These are phyloP conservation scores for Corythoichthys intestinalis DNA, from an alignment of 2,113 vertebrate species.

Conservation along the genomic window DNA sequence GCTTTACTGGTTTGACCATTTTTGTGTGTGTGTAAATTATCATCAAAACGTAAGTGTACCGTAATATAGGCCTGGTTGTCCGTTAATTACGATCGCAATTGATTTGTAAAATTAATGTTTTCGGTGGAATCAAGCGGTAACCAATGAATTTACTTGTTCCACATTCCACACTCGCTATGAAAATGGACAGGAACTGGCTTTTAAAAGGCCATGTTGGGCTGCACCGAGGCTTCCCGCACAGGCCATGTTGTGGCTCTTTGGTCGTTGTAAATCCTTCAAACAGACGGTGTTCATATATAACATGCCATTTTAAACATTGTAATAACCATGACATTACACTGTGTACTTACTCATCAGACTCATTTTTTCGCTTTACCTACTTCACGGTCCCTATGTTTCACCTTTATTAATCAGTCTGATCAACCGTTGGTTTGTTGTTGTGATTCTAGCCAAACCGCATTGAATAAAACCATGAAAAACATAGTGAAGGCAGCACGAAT, in stretches of 20 bases:
- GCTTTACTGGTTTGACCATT: slow-evolving; percentile 20
- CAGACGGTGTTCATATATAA: slow-evolving; percentile 5
- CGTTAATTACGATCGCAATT: neutral
- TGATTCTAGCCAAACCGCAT: neutral
- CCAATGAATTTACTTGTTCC: neutral
- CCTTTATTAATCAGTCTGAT: neutral
- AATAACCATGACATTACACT: neutral
- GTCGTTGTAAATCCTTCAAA: slow-evolving; percentile 5
- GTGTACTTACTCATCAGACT: neutral
- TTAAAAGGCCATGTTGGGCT: slow-evolving; percentile 68
- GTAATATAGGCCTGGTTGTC: neutral
- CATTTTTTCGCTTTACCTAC: neutral
- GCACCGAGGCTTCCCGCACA: slow-evolving; percentile 25
- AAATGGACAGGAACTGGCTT: slow-evolving; percentile 12
- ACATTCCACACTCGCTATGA: slow-evolving; percentile 12
- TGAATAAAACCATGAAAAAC: neutral
- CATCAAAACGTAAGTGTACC: neutral
- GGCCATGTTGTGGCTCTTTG: slow-evolving; percentile 37
- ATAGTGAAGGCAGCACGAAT: neutral
- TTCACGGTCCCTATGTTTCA: neutral
- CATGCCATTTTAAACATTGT: neutral
- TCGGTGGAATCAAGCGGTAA: neutral
- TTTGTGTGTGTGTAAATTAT: slow-evolving; percentile 8
- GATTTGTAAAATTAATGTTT: neutral
- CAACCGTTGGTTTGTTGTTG: slow-evolving; percentile 10